Base-by-base conservation (phyloP, 2,113 vertebrate species). In the Seriola dumerili region DNA sequence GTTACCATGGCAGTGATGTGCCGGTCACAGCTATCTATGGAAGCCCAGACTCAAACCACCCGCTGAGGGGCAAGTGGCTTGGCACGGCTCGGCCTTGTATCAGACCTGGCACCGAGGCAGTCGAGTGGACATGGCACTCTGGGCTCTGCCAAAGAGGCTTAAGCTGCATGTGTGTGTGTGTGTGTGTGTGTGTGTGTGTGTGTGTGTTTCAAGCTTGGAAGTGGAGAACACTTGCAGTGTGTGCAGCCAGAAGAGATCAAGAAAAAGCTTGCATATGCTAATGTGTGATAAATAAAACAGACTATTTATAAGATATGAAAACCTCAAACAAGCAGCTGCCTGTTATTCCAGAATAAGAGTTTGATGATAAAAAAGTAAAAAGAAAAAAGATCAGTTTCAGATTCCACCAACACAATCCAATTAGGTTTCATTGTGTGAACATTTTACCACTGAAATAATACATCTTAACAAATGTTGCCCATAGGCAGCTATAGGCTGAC, bases 101-200 rank as follows among this genome's bases (percentile, higher is more conserved):
- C 73, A 78, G 72, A 72, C 76, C 76, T 80, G 75, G 70, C 83
- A 59, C n/a, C 3, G 21, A 34, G 67, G 72, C 55, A 77, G 70
- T 57, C 8, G 14, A 69, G 71, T 73, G 72, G 79, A 87, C 79
- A 34, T 38, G 48, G 73, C 82, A 68, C 13, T 62, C 58, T 64
- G 42, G 32, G 70, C 4, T 9, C 74, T 66, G 81, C 87, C 85
- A 88, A 85, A 88, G 78, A 72, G 63, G 84, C 84, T 88, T 87
- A 86, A 83, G 70, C 78, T 76, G 55, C 61, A 54, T 1, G 48
- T 69, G 44, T 76, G 25, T 32, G 71, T 72, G 62, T 72, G 44
- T 65, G 50, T 58, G 10, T 59, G 50, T 61, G 48, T 54, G 70
- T 40, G 74, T 57, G 74, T 34, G 10, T 74, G 76, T 67, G 23